A percentile compares a stretch with the other conserved stretches of the same genome.
Conservation (phyloP, 2,888 invertebrate genomes). For the Tetragonisca angustula region DNA sequence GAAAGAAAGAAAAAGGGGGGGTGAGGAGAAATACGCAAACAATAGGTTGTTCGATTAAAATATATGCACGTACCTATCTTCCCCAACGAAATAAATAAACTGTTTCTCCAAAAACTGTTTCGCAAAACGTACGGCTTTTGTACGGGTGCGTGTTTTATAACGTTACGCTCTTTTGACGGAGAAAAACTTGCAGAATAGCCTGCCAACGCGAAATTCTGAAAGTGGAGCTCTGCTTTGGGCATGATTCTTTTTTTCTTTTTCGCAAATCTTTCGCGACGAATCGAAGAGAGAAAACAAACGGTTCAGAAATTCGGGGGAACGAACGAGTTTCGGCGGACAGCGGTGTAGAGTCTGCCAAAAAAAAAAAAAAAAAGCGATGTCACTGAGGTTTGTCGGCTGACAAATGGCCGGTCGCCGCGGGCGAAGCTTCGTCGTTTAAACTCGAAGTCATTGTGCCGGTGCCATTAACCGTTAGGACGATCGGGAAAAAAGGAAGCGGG, state of each 20-base stretch:
- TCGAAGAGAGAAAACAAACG: conserved; percentile 14
- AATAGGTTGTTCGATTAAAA: background rate
- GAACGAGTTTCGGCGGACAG: conserved; percentile 15
- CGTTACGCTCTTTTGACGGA: background rate
- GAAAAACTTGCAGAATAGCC: background rate
- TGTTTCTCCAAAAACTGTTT: background rate
- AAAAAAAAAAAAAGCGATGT: conserved; percentile 32
- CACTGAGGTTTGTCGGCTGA: conserved; percentile 52
- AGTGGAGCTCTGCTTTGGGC: background rate
- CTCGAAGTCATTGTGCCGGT: conserved; percentile 65
- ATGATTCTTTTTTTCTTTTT: background rate
- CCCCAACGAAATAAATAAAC: background rate
- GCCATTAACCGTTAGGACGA: conserved; percentile 61
- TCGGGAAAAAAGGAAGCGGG: conserved; percentile 44
- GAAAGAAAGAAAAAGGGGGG: background rate
- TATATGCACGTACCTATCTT: background rate
- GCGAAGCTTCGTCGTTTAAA: conserved; percentile 59
- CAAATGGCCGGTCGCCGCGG: conserved; percentile 51
- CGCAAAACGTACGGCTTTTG: no score
- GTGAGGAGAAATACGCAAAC: background rate
- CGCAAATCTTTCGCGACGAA: background rate
- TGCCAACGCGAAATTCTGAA: no score
- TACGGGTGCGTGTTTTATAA: background rate
- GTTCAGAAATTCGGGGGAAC: conserved; percentile 32
- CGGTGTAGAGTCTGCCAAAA: conserved; percentile 3